phyloP scores from a whole-genome alignment of 2,888 invertebrate genomes.

The Stenotaenia linearis region DNA sequence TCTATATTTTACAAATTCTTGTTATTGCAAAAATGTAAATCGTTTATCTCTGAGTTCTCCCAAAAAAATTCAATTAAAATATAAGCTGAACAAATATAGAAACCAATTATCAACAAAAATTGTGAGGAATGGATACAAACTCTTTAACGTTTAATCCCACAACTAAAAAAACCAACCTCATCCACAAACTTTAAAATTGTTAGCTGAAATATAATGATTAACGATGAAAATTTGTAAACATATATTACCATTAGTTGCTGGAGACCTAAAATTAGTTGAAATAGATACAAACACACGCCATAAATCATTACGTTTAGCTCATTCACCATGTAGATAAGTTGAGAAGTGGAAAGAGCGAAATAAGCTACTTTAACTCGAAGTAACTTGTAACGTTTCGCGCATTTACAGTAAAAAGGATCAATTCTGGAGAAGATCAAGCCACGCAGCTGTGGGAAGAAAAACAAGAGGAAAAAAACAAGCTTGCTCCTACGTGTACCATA shows the following conservation, averaged over 20 bases:
- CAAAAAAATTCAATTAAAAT: too few species aligned
- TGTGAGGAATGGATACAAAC: too few species aligned
- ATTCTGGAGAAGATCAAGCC: not conserved
- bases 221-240: not conserved
- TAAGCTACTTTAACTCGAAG: not conserved
- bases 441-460: not conserved
- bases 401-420: conserved; percentile 6
- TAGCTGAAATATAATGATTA: not conserved
- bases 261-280: too few species aligned
- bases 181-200: not conserved
- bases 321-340: not conserved
- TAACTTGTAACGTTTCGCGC: not conserved
- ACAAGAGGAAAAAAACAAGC: not conserved
- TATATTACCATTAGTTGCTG: not conserved
- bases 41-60: too few species aligned
- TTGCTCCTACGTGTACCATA: not conserved
- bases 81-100: too few species aligned
- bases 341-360: not conserved
- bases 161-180: too few species aligned
- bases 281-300: not conserved
- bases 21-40: too few species aligned
- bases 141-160: too few species aligned
- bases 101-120: too few species aligned
- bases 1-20: too few species aligned
- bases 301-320: not conserved